phyloP scores from a whole-genome alignment of 2,888 invertebrate species.

The Hirtodrosophila trivittata region DNA sequence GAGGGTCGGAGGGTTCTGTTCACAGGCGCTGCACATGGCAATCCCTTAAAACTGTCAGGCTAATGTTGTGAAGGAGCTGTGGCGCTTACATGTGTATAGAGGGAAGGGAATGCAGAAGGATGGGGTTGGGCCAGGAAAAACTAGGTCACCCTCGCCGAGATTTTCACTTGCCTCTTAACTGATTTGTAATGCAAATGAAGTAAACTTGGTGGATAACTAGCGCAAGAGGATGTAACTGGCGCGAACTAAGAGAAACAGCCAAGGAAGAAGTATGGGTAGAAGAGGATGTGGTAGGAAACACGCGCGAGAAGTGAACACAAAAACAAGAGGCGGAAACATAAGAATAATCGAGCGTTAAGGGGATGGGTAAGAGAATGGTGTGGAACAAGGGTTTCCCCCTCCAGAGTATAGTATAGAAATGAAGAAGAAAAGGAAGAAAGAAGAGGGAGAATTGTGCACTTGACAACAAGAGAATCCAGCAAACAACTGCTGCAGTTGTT shows the following conservation, averaged over 20 bases:
- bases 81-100: slow-evolving; percentile 39
- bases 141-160: slow-evolving; percentile 69
- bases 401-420: neutral
- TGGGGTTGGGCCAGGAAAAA: slow-evolving; percentile 27
- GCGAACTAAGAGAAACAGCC: neutral
- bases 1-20: slow-evolving; percentile 29
- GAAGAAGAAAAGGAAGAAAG: slow-evolving; percentile 1
- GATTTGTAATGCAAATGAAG: slow-evolving; percentile 80
- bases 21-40: slow-evolving; percentile 46
- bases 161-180: slow-evolving; percentile 67
- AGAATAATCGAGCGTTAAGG: slow-evolving; percentile 29
- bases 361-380: slow-evolving; percentile 5
- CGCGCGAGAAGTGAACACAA: slow-evolving; percentile 23
- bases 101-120: neutral
- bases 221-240: slow-evolving; percentile 52
- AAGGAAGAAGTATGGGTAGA: neutral
- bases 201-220: slow-evolving; percentile 59
- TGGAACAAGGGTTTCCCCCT: slow-evolving; percentile 11
- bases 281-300: slow-evolving; percentile 17
- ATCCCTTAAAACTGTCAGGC: slow-evolving; percentile 61
- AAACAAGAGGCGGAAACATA: slow-evolving; percentile 40
- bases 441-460: slow-evolving; percentile 28
- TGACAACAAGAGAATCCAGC: slow-evolving; percentile 25
- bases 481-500: slow-evolving; percentile 42
- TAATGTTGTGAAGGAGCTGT: slow-evolving; percentile 45